These are phyloP conservation scores for Sipha maydis DNA, from an alignment of 2,888 invertebrate genomes.

Conservation along the genomic window DNA sequence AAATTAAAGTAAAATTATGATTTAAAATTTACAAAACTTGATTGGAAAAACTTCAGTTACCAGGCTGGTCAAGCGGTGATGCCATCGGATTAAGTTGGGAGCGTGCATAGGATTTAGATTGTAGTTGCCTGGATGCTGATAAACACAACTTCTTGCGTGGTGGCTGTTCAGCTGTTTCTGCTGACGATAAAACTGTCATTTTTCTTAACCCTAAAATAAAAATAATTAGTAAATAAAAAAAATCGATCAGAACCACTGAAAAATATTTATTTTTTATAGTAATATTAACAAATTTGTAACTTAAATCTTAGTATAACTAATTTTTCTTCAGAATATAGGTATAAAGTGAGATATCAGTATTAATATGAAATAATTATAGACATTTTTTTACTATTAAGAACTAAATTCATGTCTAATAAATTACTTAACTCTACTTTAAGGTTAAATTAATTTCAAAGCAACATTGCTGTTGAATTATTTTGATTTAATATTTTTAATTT, in stretches of 20 bases:
- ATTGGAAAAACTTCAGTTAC: constrained; percentile 63
- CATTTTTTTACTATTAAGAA: too few relatives aligned
- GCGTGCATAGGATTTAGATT: constrained; percentile 63
- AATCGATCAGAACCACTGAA: neutral
- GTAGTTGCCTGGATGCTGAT: constrained; percentile 65
- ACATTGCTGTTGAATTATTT: neutral
- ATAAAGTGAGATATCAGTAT: neutral
- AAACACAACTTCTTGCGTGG: constrained; percentile 69
- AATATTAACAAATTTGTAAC: neutral
- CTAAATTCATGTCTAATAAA: too few relatives aligned
- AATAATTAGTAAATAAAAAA: neutral
- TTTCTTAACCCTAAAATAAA: constrained; percentile 68
- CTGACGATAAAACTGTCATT: constrained; percentile 71
- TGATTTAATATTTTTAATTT: neutral
- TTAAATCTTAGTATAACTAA: neutral
- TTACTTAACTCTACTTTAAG: too few relatives aligned
- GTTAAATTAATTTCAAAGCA: too few relatives aligned
- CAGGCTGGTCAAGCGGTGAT: constrained; percentile 64
- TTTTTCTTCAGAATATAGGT: neutral
- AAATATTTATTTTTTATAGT: neutral
- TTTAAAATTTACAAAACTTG: constrained; percentile 33
- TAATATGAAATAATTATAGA: too few relatives aligned
- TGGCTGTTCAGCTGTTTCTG: constrained; percentile 69
- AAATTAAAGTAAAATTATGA: constrained; percentile 12
- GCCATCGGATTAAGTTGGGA: constrained; percentile 63